phyloP scores from a whole-genome alignment of 2,888 invertebrate species.

The Hermaeophaga mercurialis region DNA sequence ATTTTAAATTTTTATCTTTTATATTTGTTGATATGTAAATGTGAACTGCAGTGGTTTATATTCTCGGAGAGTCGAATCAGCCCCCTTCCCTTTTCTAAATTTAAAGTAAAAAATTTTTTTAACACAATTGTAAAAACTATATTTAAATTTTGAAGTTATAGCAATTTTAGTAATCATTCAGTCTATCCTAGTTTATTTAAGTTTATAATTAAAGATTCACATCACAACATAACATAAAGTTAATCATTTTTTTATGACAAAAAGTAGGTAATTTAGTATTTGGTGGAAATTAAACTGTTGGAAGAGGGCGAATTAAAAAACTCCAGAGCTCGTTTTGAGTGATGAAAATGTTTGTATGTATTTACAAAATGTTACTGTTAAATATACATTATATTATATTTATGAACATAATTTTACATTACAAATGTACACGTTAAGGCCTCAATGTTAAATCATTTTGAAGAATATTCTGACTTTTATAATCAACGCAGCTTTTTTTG shows the following conservation, averaged over 20 bases:
- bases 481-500: slow-evolving; percentile 41
- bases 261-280: too few relatives aligned
- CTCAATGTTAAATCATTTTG: slow-evolving; percentile 41
- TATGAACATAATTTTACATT: slow-evolving; percentile 44
- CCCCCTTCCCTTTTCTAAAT: not conserved
- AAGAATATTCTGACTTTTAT: slow-evolving; percentile 36
- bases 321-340: slow-evolving; percentile 38
- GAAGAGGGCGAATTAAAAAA: not conserved
- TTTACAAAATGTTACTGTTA: slow-evolving; percentile 52
- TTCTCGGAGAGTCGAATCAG: slow-evolving; percentile 19
- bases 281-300: too few relatives aligned
- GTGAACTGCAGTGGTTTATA: slow-evolving; percentile 42
- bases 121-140: too few relatives aligned
- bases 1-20: slow-evolving; percentile 52
- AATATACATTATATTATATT: slow-evolving; percentile 46
- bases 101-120: too few relatives aligned
- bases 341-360: slow-evolving; percentile 45
- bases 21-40: slow-evolving; percentile 46
- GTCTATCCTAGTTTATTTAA: too few relatives aligned
- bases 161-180: too few relatives aligned
- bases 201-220: too few relatives aligned
- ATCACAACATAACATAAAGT: too few relatives aligned
- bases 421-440: slow-evolving; percentile 39
- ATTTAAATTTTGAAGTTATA: too few relatives aligned
- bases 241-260: too few relatives aligned